phyloP scores from a whole-genome alignment of 2,113 vertebrate species.

The Myotis yumanensis region DNA sequence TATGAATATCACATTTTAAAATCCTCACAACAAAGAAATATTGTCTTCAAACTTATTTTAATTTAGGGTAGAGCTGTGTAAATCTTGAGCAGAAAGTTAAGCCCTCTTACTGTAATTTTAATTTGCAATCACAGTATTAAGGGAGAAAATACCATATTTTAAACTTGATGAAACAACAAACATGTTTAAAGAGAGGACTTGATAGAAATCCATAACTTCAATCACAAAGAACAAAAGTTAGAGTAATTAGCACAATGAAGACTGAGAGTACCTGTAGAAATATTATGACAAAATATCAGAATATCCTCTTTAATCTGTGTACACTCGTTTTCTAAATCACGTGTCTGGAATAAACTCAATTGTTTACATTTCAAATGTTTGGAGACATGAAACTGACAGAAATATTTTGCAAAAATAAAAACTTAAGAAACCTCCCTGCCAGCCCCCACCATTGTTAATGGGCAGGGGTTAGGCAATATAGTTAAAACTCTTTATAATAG shows the following conservation, averaged over 20 bases:
- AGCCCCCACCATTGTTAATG: not conserved
- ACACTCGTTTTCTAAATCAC: not conserved
- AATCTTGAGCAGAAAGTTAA: conserved; percentile 2
- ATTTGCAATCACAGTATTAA: not conserved
- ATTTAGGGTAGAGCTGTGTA: not conserved
- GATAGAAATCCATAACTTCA: not conserved
- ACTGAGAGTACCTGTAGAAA: not conserved
- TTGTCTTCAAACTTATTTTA: not conserved
- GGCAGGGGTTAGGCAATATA: not conserved
- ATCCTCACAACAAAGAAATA: not conserved
- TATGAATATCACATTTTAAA: not conserved
- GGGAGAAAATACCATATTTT: not conserved
- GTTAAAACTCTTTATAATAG: not conserved
- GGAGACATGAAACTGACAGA: not conserved
- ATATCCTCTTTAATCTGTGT: not conserved
- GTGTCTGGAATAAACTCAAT: not conserved
- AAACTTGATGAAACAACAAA: not conserved
- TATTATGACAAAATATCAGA: not conserved
- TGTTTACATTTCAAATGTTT: not conserved
- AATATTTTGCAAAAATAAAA: not conserved
- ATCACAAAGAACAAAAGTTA: not conserved
- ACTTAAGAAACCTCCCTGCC: not conserved
- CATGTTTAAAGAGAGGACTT: not conserved
- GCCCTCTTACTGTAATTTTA: not conserved
- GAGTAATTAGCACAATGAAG: not conserved